These are phyloP conservation scores for Cyphomyrus plagiostoma DNA, from an alignment of 2,113 vertebrate genomes.

Conservation along the genomic window DNA sequence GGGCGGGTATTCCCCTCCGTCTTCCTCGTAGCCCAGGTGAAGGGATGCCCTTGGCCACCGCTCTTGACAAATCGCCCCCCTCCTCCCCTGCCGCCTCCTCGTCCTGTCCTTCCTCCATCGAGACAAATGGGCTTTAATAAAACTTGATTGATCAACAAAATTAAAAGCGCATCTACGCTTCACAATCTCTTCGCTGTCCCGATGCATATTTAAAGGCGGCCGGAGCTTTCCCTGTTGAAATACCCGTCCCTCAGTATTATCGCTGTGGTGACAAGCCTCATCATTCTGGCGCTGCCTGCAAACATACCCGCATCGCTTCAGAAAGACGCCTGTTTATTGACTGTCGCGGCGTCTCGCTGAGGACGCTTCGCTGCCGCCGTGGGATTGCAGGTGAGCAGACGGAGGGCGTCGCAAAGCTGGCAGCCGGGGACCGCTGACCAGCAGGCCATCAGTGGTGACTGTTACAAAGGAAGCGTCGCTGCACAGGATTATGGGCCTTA, in stretches of 20 bases:
- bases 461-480: constrained; percentile 57
- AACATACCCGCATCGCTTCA: neutral
- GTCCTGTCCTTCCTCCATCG: constrained; percentile 30
- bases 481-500: constrained; percentile 62
- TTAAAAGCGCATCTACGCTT: constrained; percentile 63
- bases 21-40: constrained; percentile 36
- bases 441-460: constrained; percentile 64
- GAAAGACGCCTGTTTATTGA: neutral
- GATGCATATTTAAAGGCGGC: constrained; percentile 59
- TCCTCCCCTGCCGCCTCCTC: constrained; percentile 29
- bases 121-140: constrained; percentile 75
- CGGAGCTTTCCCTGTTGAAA: constrained; percentile 46
- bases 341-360: neutral
- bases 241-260: constrained; percentile 50
- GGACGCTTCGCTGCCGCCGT: neutral
- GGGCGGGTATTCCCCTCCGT: neutral
- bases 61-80: constrained; percentile 23
- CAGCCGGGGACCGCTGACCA: constrained; percentile 39
- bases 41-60: constrained; percentile 1
- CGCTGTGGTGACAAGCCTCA: constrained; percentile 31
- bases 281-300: neutral
- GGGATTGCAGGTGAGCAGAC: neutral
- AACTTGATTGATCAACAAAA: constrained; percentile 68
- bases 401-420: neutral
- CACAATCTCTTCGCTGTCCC: constrained; percentile 51